phyloP scores from a whole-genome alignment of 2,797 vertebrate genomes.

The Thalassophryne amazonica region DNA sequence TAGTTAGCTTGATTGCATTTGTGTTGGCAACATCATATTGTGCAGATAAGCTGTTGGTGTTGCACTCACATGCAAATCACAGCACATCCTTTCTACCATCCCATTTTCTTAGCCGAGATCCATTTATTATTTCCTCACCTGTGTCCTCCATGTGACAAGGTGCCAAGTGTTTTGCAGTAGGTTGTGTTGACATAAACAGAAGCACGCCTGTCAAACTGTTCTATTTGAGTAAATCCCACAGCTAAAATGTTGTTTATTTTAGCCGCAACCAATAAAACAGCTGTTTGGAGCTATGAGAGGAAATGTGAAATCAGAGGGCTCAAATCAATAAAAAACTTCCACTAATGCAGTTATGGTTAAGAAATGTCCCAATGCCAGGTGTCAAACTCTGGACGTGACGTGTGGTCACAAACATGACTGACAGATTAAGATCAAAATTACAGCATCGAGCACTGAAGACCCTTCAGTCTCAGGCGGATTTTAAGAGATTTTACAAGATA shows the following conservation, averaged over 20 bases:
- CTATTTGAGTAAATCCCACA: conserved; percentile 19
- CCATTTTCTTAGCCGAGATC: background rate
- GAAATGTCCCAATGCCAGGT: conserved; percentile 18
- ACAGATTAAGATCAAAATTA: conserved; percentile 24
- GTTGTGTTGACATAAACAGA: conserved; percentile 20
- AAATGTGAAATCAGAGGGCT: background rate
- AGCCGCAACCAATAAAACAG: background rate
- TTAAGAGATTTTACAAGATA: too few species aligned
- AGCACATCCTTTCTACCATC: background rate
- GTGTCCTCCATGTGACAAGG: conserved; percentile 13
- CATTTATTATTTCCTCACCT: background rate
- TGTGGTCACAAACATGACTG: conserved; percentile 21
- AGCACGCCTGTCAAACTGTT: conserved; percentile 30
- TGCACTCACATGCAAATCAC: conserved; percentile 11
- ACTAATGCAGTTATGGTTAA: conserved; percentile 10
- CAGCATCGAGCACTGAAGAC: too few species aligned
- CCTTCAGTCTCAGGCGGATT: too few species aligned
- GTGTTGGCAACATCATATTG: conserved; percentile 30
- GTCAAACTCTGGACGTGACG: conserved; percentile 5
- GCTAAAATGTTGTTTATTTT: conserved; percentile 26
- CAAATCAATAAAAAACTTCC: background rate
- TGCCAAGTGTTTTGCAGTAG: conserved; percentile 23
- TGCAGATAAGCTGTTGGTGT: conserved; percentile 20
- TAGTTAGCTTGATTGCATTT: conserved; percentile 53
- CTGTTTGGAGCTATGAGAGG: background rate